phyloP scores from a whole-genome alignment of 1,140 invertebrate genomes.

The Archivesica marissinica region DNA sequence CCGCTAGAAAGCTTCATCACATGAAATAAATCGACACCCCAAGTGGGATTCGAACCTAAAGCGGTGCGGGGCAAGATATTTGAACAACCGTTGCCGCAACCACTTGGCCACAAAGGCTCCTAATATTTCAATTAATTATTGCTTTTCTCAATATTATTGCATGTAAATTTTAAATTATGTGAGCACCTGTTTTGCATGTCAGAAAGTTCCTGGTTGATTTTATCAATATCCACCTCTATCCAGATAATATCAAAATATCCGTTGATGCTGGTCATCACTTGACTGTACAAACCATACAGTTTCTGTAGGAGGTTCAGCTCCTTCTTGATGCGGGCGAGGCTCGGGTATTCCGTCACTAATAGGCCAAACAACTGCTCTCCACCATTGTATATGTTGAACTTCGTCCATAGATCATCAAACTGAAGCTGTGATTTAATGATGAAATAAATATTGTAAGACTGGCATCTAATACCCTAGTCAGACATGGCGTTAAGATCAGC shows the following conservation, averaged over 20 bases:
- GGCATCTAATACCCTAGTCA: too few species aligned
- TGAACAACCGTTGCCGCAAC: too few species aligned
- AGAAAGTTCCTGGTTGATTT: conserved; percentile 97
- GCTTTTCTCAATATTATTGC: too few species aligned
- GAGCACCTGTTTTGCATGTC: conserved; percentile 97
- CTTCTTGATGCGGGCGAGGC: conserved; percentile 94
- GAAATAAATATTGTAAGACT: too few species aligned
- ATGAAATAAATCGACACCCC: too few species aligned
- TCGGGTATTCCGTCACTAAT: conserved; percentile 94
- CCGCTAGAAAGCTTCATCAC: too few species aligned
- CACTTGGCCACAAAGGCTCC: too few species aligned
- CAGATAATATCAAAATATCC: conserved; percentile 98
- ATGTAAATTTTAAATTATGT: too few species aligned
- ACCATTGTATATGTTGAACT: conserved; percentile 94
- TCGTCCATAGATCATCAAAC: conserved; percentile 97
- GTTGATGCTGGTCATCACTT: conserved; percentile 96
- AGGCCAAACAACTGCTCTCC: conserved; percentile 97
- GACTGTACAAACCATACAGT: conserved; percentile 97
- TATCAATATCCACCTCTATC: conserved; percentile 98
- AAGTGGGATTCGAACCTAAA: too few species aligned
- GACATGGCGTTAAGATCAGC: too few species aligned
- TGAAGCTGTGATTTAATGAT: conserved; percentile 90
- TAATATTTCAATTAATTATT: too few species aligned
- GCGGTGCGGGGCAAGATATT: too few species aligned
- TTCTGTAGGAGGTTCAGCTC: conserved; percentile 97